These are phyloP conservation scores for Ceraclea dissimilis DNA, from an alignment of 2,888 invertebrate genomes.

Conservation along the genomic window DNA sequence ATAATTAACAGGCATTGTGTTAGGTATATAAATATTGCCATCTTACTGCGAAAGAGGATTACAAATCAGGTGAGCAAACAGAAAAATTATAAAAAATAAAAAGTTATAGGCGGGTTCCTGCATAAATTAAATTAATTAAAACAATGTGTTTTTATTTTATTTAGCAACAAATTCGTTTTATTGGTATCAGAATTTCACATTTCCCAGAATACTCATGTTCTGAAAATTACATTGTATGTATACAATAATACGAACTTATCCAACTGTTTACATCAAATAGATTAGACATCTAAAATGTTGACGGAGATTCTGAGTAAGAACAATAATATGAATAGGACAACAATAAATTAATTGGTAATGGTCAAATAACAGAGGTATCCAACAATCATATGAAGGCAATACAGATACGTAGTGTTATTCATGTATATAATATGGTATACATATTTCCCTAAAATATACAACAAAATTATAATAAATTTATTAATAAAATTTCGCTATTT, in stretches of 20 bases:
- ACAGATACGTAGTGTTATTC: no score
- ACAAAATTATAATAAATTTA: no score
- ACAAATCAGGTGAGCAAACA: no score
- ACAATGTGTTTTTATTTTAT: no score
- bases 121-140: no score
- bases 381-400: neutral
- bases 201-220: slow-evolving; percentile 25
- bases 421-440: neutral
- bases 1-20: no score
- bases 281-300: neutral
- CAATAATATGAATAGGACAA: neutral
- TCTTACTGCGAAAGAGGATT: no score
- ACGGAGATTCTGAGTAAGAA: neutral
- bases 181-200: slow-evolving; percentile 51
- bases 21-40: no score
- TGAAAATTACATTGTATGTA: slow-evolving; percentile 15
- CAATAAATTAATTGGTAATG: slow-evolving; percentile 15
- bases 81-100: no score
- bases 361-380: slow-evolving; percentile 20
- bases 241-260: slow-evolving; percentile 21
- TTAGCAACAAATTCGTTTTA: slow-evolving; percentile 50
- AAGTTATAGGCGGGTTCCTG: no score
- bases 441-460: no score
- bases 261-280: slow-evolving; percentile 11
- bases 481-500: no score